Evolutionary conservation across 1,140 invertebrate species (phyloP), one percentile per base, ranked within the genome.

Genomic region (Coelopa frigida): DNA sequence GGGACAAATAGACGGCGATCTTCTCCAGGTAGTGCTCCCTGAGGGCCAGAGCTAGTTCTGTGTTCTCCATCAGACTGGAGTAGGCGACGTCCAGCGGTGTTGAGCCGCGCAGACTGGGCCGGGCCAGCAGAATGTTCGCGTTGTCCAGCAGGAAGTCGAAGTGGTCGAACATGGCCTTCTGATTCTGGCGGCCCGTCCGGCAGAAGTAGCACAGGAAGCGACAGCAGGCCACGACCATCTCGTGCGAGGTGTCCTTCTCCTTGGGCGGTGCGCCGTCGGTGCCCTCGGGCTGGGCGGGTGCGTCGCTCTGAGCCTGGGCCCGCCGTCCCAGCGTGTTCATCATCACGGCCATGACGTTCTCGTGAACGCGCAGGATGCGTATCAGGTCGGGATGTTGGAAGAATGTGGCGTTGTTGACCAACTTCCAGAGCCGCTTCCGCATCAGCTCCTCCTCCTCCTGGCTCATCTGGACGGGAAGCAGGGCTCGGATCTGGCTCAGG

Each of bases 321-420:
- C 89, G 76, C 43, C 93, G 79, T 3, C 92, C 93, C 18, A 98
- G 70, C 0, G 94, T 98, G 67, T 99, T 99, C 76, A 99, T 98
- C 96, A 99, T 99, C 14, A 99, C 88, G 20, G 94, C 94, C 95
- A 99, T 99, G 0, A 99, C 96, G 63, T 99, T 99, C 72, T 99
- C 96, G 71, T 99, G 96, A 22, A 99, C 89, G 49, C 93, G 81
- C 2, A 99, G 73, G 6, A 97, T 89, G 53, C 96, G 79, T 68
- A 99, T 99, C 31, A 99, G 76, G 74, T 99, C 96, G 1, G 97
- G 97, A 78, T 99, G 97, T 73, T 99, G 97, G 81, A 99, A 99
- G 77, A 99, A 99, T 1, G 98, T 95, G 64, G 94, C 88, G 70
- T 99, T 99, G 75, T 98, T 98, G 33, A 98, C 96, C 18, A 99